Evolutionary conservation across 2,113 vertebrate genomes (phyloP).

Genomic region (Corythaixoides concolor): DNA sequence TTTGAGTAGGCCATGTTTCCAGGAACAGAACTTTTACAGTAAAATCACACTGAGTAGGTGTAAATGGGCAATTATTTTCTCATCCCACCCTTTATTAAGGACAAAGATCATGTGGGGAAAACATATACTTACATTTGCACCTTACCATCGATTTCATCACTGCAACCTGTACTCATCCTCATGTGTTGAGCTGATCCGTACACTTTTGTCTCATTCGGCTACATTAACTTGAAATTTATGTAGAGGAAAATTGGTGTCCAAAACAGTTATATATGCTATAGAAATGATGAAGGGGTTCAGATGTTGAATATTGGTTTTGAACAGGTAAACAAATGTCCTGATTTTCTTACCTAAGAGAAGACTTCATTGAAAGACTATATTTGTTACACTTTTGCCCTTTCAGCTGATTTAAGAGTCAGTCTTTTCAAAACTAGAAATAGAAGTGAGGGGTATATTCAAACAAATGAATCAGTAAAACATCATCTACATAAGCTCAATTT

Average conservation of each 20-base stretch:
- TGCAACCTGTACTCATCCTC: neutral
- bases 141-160: neutral
- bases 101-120: neutral
- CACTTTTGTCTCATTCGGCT: neutral
- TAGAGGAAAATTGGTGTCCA: neutral
- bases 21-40: neutral
- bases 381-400: neutral
- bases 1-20: neutral
- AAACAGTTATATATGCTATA: neutral
- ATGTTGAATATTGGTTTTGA: neutral
- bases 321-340: neutral
- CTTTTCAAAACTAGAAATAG: neutral
- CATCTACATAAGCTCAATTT: neutral
- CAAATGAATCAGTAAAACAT: neutral
- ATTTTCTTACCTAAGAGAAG: neutral
- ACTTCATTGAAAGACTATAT: neutral
- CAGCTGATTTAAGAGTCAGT: neutral
- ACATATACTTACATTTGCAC: neutral
- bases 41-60: neutral
- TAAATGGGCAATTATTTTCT: neutral
- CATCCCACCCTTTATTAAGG: neutral
- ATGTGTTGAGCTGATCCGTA: neutral
- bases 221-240: neutral
- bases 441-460: neutral
- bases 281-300: neutral